These are phyloP conservation scores for Gymnobelideus leadbeateri DNA, from an alignment of 2,113 vertebrate species.

Conservation along the genomic window DNA sequence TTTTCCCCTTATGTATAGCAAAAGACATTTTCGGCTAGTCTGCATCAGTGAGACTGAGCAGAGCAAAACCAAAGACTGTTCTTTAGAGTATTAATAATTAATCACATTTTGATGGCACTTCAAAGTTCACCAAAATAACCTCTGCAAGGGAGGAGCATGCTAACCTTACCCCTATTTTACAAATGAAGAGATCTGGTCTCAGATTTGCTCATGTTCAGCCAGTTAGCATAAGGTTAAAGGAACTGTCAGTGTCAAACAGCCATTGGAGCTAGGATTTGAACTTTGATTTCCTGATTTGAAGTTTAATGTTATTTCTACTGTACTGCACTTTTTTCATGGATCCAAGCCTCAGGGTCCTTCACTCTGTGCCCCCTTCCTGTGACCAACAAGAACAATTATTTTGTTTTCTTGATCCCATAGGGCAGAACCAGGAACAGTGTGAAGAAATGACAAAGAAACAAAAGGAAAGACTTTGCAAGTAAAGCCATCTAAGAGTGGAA, in stretches of 20 bases:
- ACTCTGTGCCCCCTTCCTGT: not conserved
- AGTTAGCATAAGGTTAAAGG: not conserved
- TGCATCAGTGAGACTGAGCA: not conserved
- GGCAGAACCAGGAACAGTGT: not conserved
- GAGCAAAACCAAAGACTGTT: not conserved
- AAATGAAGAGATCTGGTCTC: not conserved
- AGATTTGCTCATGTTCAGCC: not conserved
- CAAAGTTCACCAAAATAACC: not conserved
- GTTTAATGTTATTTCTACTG: not conserved
- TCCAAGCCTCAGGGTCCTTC: not conserved
- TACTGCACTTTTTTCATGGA: not conserved
- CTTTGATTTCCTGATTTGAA: not conserved
- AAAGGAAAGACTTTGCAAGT: not conserved
- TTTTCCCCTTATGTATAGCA: slow-evolving; percentile 35
- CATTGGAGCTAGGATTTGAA: not conserved
- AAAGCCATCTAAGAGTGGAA: not conserved
- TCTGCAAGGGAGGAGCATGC: not conserved
- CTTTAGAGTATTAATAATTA: slow-evolving; percentile 24
- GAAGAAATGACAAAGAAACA: not conserved
- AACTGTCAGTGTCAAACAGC: not conserved
- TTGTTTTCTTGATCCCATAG: not conserved
- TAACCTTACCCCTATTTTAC: not conserved
- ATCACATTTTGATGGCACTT: not conserved
- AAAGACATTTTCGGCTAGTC: slow-evolving; percentile 23
- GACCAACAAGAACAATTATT: not conserved